These are phyloP conservation scores for Tridacna gigas DNA, from an alignment of 2,888 invertebrate species.

Conservation along the genomic window DNA sequence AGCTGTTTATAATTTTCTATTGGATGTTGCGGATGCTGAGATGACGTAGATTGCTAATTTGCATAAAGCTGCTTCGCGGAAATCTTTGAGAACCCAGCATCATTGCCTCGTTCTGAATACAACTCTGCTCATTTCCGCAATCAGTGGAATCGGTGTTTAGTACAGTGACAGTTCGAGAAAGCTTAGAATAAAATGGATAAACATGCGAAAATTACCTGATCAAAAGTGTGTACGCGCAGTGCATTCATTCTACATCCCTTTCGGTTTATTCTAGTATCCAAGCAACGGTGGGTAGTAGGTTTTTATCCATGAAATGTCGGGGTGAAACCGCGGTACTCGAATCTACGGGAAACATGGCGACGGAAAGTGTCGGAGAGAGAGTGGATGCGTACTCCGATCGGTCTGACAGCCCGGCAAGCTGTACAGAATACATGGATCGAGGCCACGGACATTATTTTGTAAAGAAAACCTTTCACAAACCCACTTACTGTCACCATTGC, in stretches of 20 bases:
- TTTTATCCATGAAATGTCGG: constrained; percentile 64
- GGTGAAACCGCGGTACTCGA: constrained; percentile 53
- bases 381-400: constrained; percentile 55
- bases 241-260: constrained; percentile 34
- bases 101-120: constrained; percentile 71
- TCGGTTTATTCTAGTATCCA: constrained; percentile 37
- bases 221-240: constrained; percentile 32
- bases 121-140: constrained; percentile 75
- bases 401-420: constrained; percentile 70
- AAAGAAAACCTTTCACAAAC: constrained; percentile 99
- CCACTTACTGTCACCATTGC: constrained; percentile 99
- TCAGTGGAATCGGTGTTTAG: constrained; percentile 48
- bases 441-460: constrained; percentile 96
- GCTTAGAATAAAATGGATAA: constrained; percentile 54
- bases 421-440: constrained; percentile 69
- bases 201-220: constrained; percentile 44
- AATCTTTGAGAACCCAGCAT: constrained; percentile 55
- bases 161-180: background rate
- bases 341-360: constrained; percentile 64
- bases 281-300: constrained; percentile 11
- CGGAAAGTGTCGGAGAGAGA: constrained; percentile 55
- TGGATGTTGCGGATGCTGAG: constrained; percentile 47
- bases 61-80: constrained; percentile 73
- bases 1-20: constrained; percentile 4
- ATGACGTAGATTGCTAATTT: constrained; percentile 56